These are phyloP conservation scores for Trematomus bernacchii DNA, from an alignment of 2,797 vertebrate species.

Conservation along the genomic window DNA sequence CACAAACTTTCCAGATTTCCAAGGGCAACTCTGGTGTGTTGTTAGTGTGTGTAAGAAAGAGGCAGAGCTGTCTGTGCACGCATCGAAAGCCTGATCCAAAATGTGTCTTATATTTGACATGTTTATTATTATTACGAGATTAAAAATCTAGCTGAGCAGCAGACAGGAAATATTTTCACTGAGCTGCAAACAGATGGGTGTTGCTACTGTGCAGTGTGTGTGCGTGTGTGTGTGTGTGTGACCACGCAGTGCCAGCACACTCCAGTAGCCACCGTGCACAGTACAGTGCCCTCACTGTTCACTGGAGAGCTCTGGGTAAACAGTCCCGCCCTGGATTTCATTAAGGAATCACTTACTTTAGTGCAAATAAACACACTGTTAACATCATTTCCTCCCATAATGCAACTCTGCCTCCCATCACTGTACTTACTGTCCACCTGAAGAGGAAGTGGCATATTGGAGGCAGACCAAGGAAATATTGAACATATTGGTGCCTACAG, in stretches of 20 bases:
- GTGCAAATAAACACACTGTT: conserved; percentile 54
- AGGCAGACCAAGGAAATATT: conserved; percentile 17
- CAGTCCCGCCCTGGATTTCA: conserved; percentile 81
- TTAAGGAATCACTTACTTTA: conserved; percentile 68
- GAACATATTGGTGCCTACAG: conserved; percentile 2
- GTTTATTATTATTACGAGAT: conserved; percentile 15
- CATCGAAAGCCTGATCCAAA: background rate
- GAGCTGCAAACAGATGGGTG: conserved; percentile 35
- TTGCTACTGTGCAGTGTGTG: conserved; percentile 32
- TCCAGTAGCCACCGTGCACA: conserved; percentile 43
- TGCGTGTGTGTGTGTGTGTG: conserved; percentile 37
- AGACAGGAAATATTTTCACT: conserved; percentile 19
- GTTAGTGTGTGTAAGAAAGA: background rate
- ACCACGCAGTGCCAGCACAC: conserved; percentile 56
- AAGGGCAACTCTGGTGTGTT: background rate
- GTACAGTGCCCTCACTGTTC: conserved; percentile 74
- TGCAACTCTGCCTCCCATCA: conserved; percentile 42
- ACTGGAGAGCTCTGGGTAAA: conserved; percentile 67
- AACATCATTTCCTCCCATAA: conserved; percentile 65
- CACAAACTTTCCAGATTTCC: background rate
- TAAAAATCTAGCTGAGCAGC: conserved; percentile 6
- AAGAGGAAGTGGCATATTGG: conserved; percentile 39
- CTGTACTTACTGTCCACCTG: conserved; percentile 45
- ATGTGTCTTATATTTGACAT: background rate
- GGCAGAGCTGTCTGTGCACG: conserved; percentile 20